Evolutionary conservation across 2,888 invertebrate genomes (phyloP).

Genomic region (Rugalucina vietnamica): DNA sequence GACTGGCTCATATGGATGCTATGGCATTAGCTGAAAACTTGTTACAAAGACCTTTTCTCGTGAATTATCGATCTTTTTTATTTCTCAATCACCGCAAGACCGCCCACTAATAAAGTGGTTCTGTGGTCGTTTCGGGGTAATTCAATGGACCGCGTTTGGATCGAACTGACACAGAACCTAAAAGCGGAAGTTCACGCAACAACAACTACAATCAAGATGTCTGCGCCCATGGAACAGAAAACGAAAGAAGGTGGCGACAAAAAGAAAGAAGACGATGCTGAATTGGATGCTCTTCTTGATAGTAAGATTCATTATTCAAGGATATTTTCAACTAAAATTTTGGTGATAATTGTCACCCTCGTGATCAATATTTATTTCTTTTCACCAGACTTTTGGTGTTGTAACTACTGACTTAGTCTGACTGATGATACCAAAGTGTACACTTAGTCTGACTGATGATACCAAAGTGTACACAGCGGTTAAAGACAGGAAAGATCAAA

Average conservation of each 20-base stretch:
- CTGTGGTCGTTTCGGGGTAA: no score
- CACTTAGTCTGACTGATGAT: not conserved
- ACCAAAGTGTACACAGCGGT: no score
- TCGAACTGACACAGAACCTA: no score
- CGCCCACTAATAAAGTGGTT: no score
- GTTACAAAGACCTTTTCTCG: no score
- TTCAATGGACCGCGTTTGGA: no score
- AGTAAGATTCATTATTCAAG: conserved; percentile 54
- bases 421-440: not conserved
- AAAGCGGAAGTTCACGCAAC: no score
- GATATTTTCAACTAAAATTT: not conserved
- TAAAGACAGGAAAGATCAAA: no score
- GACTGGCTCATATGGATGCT: no score
- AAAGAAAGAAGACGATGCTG: conserved; percentile 62
- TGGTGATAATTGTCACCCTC: not conserved
- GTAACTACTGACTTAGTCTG: not conserved
- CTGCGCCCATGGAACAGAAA: conserved; percentile 31
- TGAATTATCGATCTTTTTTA: no score
- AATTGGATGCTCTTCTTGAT: conserved; percentile 73
- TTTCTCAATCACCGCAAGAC: no score
- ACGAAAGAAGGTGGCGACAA: conserved; percentile 1
- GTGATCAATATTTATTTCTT: not conserved
- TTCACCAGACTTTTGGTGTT: not conserved
- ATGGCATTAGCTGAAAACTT: no score
- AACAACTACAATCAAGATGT: conserved; percentile 29